These are phyloP conservation scores for Melanargia galathea DNA, from an alignment of 2,888 invertebrate genomes.

Conservation along the genomic window DNA sequence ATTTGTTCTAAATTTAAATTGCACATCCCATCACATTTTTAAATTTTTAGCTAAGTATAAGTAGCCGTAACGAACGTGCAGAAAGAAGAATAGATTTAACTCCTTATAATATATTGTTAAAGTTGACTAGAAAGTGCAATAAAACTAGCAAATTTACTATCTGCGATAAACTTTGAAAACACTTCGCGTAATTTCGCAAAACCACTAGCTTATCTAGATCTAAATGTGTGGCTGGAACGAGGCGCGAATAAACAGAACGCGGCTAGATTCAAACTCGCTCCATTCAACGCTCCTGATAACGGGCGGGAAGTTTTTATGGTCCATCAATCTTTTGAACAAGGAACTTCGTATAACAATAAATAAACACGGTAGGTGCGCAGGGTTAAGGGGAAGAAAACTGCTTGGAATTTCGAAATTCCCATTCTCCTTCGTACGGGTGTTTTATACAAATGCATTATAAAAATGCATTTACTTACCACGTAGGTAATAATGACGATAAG, in stretches of 20 bases:
- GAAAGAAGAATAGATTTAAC: too few species aligned
- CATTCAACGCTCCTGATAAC: conserved; percentile 39
- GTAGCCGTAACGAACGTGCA: too few species aligned
- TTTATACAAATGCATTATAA: not conserved
- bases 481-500: too few species aligned
- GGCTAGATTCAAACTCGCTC: conserved; percentile 32
- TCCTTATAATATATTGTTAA: not conserved
- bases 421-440: not conserved
- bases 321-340: conserved; percentile 42
- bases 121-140: conserved; percentile 9
- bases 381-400: not conserved
- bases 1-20: too few species aligned
- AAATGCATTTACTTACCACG: not conserved
- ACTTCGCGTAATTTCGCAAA: conserved; percentile 38
- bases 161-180: conserved; percentile 28
- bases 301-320: conserved; percentile 38
- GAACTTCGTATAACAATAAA: conserved; percentile 20
- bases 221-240: conserved; percentile 38
- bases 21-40: too few species aligned
- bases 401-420: not conserved
- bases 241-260: conserved; percentile 39
- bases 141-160: conserved; percentile 27
- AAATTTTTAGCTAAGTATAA: too few species aligned
- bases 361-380: not conserved
- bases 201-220: conserved; percentile 38